phyloP scores from a whole-genome alignment of 1,140 invertebrate species.

The Latrodectus geometricus region DNA sequence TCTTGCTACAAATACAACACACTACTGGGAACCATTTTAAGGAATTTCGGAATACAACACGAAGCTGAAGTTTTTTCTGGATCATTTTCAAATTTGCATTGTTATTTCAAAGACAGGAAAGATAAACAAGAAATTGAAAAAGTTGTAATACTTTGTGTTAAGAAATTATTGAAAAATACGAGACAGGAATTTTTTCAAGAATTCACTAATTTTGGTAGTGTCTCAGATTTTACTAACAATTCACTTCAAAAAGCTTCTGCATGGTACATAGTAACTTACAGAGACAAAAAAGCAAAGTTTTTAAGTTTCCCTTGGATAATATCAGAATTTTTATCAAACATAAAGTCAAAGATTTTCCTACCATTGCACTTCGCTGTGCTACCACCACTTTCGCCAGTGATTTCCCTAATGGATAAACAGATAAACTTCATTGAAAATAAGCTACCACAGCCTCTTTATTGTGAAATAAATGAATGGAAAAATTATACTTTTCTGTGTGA shows the following conservation, averaged over 20 bases:
- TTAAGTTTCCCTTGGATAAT: conserved; percentile 49
- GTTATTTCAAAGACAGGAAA: conserved; percentile 5
- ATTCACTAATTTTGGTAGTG: background rate
- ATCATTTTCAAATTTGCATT: conserved; percentile 47
- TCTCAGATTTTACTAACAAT: background rate
- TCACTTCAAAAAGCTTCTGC: conserved; percentile 40
- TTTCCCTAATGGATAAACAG: conserved; percentile 1
- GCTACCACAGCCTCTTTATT: background rate
- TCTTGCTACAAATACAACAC: conserved; percentile 63
- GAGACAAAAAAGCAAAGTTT: background rate
- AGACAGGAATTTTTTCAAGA: conserved; percentile 1
- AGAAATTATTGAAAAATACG: conserved; percentile 8
- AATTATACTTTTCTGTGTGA: background rate
- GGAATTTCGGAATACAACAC: conserved; percentile 64
- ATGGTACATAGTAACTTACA: conserved; percentile 48
- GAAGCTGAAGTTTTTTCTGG: conserved; percentile 62
- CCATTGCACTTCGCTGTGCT: too few relatives aligned
- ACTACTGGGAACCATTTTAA: conserved; percentile 58
- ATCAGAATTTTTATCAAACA: conserved; percentile 4
- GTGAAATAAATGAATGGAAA: too few relatives aligned
- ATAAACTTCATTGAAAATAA: background rate
- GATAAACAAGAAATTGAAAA: conserved; percentile 37
- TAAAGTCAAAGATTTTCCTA: background rate
- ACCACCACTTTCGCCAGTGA: background rate
- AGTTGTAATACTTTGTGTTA: background rate